Base-by-base conservation (phyloP, 2,888 invertebrate species). In the Amphipyra tragopoginis region DNA sequence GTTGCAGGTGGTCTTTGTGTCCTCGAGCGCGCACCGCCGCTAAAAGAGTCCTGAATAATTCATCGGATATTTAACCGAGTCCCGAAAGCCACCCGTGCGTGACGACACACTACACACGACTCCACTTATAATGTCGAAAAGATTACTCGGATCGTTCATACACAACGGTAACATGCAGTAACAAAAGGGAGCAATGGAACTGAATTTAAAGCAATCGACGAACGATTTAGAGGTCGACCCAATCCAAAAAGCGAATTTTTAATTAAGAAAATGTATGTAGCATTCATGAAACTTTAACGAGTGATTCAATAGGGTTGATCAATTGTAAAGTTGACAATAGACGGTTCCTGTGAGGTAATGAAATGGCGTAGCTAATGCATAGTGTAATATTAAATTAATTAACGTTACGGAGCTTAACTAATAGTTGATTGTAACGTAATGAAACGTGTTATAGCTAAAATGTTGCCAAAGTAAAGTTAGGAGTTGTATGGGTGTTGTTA, bases 41-140 rank as follows among this genome's bases (percentile, higher is more conserved):
- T 91, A 90, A 93, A 91, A 91, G 91, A 88, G 88, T 86, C 79
- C 86, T 93, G 93, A 93, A 94, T 94, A 76, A 94, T 94, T 93
- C 93, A 93, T 88, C 82, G 86, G 86, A 91, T 93, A 92, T 93
- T 92, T 90, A 92, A 87, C 86, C 87, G 86, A 81, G 85, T 82
- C 86, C 87, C 84, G 73, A 85, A 83, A 84, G 77, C 78, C 80
- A 75, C 40, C 73, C 83, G 81, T 85, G 86, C 86, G 85, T 85
- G 82, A 72, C 70, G 74, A 61, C 76, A 75, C 81, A 81, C 80
- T 79, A 83, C 81, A 84, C 82, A 82, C 77, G 75, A 79, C 77
- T 78, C 70, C 72, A 68, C 72, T 74, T 82, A 80, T 84, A 84
- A 85, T 81, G 83, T 67, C 68, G 72, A 79, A 84, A 86, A 84